These are phyloP conservation scores for Puffinus mauretanicus DNA, from an alignment of 2,113 vertebrate genomes.

Conservation along the genomic window DNA sequence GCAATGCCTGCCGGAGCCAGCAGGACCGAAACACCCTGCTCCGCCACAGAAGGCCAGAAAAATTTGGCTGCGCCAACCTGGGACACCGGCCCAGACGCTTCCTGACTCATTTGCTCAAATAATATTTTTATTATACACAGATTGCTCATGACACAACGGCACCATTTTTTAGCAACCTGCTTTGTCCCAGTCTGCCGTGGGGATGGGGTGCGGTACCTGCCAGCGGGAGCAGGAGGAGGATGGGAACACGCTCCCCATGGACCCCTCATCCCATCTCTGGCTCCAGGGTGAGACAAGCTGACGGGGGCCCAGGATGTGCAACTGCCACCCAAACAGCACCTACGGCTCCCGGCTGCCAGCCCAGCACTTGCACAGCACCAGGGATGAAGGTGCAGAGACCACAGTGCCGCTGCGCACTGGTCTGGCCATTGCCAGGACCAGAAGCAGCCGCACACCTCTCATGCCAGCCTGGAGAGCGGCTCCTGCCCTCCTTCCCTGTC, in stretches of 20 bases:
- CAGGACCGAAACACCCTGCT: background rate
- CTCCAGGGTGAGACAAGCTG: rapidly evolving
- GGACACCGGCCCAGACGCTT: constrained; percentile 31
- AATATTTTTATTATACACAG: constrained; percentile 43
- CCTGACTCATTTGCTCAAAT: constrained; percentile 55
- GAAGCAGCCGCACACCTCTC: background rate
- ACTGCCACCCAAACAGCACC: background rate
- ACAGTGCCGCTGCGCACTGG: rapidly evolving
- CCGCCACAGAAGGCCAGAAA: background rate
- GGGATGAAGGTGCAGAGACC: background rate
- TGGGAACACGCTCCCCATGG: background rate
- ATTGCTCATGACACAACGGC: constrained; percentile 46
- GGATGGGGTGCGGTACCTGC: background rate
- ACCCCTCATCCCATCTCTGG: background rate
- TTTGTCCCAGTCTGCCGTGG: rapidly evolving
- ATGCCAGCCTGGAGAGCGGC: rapidly evolving
- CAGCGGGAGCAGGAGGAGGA: background rate
- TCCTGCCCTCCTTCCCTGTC: background rate
- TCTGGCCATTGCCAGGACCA: background rate
- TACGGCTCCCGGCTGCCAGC: background rate
- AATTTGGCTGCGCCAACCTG: background rate
- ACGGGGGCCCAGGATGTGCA: background rate
- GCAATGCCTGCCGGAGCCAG: background rate
- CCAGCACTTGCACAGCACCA: background rate
- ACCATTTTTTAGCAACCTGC: constrained; percentile 30